Base-by-base conservation (phyloP, 2,797 vertebrate genomes). In the Echeneis naucrates region DNA sequence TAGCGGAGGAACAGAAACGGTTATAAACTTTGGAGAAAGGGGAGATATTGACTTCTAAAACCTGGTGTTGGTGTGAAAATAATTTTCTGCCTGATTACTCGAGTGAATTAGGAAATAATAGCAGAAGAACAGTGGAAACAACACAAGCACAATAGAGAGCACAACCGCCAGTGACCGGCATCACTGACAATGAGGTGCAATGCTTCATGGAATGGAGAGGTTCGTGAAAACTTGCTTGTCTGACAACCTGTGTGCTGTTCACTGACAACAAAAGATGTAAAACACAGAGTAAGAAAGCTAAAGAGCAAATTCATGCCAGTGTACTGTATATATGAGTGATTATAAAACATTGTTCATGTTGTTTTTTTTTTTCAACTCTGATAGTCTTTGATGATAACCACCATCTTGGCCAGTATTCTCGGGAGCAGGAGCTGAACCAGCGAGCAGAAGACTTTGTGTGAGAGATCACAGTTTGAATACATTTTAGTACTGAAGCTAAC, bases 131-230 rank as follows among this genome's bases (percentile, higher is more conserved):
- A n/a, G n/a, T n/a, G n/a, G n/a, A n/a, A n/a, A n/a, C n/a, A n/a
- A n/a, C n/a, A n/a, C n/a, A n/a, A n/a, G n/a, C n/a, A n/a, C n/a
- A n/a, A n/a, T n/a, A n/a, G n/a, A n/a, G n/a, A n/a, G n/a, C n/a
- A n/a, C n/a, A n/a, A n/a, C n/a, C n/a, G n/a, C n/a, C n/a, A n/a
- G n/a, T n/a, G n/a, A n/a, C n/a, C n/a, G n/a, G n/a, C n/a, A n/a
- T n/a, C 16, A 2, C 2, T 21, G 79, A 85, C 68, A 40, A 11
- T 1, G 4, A 79, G 3, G 76, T 83, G 64, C 59, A 87, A 6
- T 6, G 42, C 53, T 91, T 88, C 82, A 90, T 69, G 40, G 92
- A 88, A 27, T 89, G 47, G 56, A 83, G n/a, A 88, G 91, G 90
- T 91, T 37, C 27, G 78, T 79, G 9, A 1, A 56, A 19, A 27